These are phyloP conservation scores for Phlogophora meticulosa DNA, from an alignment of 2,888 invertebrate genomes.

Conservation along the genomic window DNA sequence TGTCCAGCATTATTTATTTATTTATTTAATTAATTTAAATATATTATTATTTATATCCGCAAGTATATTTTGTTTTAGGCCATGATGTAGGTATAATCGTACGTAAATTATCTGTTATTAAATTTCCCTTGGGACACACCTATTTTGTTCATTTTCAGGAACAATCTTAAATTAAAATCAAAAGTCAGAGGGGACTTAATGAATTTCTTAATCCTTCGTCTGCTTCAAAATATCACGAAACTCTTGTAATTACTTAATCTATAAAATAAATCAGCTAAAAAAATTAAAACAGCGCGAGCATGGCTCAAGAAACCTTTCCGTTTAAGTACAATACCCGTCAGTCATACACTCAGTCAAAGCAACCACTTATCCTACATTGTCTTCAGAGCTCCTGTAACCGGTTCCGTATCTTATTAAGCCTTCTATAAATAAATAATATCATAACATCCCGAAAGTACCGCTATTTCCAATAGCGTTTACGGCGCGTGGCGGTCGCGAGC, in stretches of 20 bases:
- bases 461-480: slow-evolving; percentile 73
- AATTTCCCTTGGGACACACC: slow-evolving; percentile 13
- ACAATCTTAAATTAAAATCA: slow-evolving; percentile 60
- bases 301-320: slow-evolving; percentile 13
- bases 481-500: slow-evolving; percentile 83
- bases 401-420: slow-evolving; percentile 52
- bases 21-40: too few species aligned
- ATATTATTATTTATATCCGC: slow-evolving; percentile 2
- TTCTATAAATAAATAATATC: slow-evolving; percentile 71
- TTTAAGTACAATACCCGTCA: slow-evolving; percentile 45
- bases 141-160: slow-evolving; percentile 17
- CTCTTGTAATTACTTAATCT: slow-evolving; percentile 54
- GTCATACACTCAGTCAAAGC: slow-evolving; percentile 32
- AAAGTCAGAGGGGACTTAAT: slow-evolving; percentile 15
- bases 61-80: slow-evolving; percentile 1
- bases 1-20: too few species aligned
- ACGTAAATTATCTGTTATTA: slow-evolving; percentile 17
- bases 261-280: slow-evolving; percentile 50
- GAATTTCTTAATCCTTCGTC: slow-evolving; percentile 44
- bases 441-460: slow-evolving; percentile 80
- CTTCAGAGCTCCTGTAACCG: slow-evolving; percentile 52
- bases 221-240: slow-evolving; percentile 37
- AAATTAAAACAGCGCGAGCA: slow-evolving; percentile 35
- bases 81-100: background rate
- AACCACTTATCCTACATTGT: slow-evolving; percentile 59